phyloP scores from a whole-genome alignment of 2,888 invertebrate species.

The Calameuta pallipes region DNA sequence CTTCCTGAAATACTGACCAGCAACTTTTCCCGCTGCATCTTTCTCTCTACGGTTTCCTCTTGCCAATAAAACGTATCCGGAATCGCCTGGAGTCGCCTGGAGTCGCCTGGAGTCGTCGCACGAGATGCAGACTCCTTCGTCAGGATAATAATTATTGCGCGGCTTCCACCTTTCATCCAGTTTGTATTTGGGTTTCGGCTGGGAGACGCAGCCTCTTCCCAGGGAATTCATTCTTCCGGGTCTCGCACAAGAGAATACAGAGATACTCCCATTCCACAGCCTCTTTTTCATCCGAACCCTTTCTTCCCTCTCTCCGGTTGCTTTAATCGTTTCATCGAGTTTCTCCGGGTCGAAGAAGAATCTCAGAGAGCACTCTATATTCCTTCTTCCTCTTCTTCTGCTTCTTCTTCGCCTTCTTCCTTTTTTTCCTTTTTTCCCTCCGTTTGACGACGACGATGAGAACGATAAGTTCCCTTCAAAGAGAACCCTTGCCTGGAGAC shows the following conservation, averaged over 20 bases:
- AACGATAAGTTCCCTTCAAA: too few species aligned
- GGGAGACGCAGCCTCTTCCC: constrained; percentile 10
- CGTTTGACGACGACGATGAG: not conserved
- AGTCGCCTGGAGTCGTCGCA: too few species aligned
- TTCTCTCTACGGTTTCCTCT: too few species aligned
- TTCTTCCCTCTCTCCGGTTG: constrained; percentile 26
- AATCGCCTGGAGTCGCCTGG: too few species aligned
- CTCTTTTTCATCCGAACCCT: constrained; percentile 9
- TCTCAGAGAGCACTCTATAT: not conserved
- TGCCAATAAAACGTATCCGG: too few species aligned
- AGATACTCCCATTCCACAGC: not conserved
- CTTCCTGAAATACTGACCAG: constrained; percentile 36
- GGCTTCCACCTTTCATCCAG: constrained; percentile 20
- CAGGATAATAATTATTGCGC: constrained; percentile 24
- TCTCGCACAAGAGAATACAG: too few species aligned
- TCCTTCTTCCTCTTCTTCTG: not conserved
- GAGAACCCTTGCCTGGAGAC: too few species aligned
- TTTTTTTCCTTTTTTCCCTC: not conserved
- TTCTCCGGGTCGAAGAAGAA: constrained; percentile 11
- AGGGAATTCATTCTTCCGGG: not conserved
- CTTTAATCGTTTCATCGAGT: constrained; percentile 37
- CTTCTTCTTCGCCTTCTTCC: not conserved
- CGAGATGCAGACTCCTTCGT: not conserved
- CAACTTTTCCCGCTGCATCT: constrained; percentile 6
- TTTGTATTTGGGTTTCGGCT: constrained; percentile 18